phyloP scores from a whole-genome alignment of 2,113 vertebrate genomes.

The Galeopterus variegatus region DNA sequence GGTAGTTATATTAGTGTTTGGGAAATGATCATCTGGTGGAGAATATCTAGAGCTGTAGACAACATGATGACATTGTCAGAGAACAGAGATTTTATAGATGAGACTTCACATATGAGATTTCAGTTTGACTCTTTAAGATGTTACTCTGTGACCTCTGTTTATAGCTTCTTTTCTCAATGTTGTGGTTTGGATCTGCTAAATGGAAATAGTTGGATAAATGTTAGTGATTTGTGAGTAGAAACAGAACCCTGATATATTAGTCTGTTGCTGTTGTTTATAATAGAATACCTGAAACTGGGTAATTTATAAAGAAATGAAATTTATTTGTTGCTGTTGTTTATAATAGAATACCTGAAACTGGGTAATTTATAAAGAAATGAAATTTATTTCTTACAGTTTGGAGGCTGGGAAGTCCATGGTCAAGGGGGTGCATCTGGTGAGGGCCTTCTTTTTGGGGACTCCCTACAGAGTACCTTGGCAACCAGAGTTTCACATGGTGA shows the following conservation, averaged over 20 bases:
- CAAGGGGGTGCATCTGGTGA: too few species aligned
- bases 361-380: too few species aligned
- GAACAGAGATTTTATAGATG: not conserved
- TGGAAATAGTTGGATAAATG: not conserved
- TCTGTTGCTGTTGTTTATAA: too few species aligned
- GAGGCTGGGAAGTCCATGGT: too few species aligned
- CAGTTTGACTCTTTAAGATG: not conserved
- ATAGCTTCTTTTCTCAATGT: not conserved
- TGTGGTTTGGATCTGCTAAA: not conserved
- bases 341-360: too few species aligned
- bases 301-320: too few species aligned
- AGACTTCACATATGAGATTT: not conserved
- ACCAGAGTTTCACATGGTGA: too few species aligned
- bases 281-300: too few species aligned
- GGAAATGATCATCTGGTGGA: constrained; percentile 15
- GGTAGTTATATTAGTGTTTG: constrained; percentile 42
- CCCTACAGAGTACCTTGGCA: too few species aligned
- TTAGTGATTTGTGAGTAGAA: not conserved
- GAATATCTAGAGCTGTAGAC: not conserved
- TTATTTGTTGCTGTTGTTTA: too few species aligned
- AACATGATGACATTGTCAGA: not conserved
- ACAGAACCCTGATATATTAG: not conserved
- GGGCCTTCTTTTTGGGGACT: too few species aligned
- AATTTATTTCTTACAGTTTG: too few species aligned
- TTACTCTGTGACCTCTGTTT: not conserved